phyloP scores from a whole-genome alignment of 2,888 invertebrate species.

The Sinelater perroti region DNA sequence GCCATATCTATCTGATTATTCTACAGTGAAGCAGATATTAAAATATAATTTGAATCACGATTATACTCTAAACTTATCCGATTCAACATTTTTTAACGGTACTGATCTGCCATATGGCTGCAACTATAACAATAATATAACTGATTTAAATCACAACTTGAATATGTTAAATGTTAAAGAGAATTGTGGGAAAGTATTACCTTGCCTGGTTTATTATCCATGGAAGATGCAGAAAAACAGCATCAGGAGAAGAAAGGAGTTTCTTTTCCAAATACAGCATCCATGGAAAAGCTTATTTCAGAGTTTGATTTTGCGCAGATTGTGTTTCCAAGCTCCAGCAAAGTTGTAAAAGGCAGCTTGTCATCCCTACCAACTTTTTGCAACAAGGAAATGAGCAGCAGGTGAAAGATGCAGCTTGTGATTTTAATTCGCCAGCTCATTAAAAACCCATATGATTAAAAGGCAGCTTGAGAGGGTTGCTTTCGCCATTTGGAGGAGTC shows the following conservation, averaged over 20 bases:
- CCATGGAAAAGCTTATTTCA: conserved; percentile 6
- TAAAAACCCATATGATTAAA: neutral
- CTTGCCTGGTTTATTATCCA: neutral
- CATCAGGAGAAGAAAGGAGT: neutral
- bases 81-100: conserved; percentile 72
- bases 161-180: neutral
- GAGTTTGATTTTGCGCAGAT: conserved; percentile 16
- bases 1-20: conserved; percentile 68
- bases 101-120: conserved; percentile 6
- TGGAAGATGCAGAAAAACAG: neutral
- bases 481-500: neutral
- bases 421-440: neutral
- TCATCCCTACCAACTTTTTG: too few relatives aligned
- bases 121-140: neutral
- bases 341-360: too few relatives aligned
- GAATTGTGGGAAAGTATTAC: neutral
- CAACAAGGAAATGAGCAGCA: too few relatives aligned
- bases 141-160: conserved; percentile 6
- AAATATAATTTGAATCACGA: conserved; percentile 64
- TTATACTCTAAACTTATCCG: conserved; percentile 72
- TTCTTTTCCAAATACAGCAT: too few relatives aligned
- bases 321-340: neutral
- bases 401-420: neutral
- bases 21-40: conserved; percentile 64
- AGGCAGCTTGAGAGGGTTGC: neutral